Evolutionary conservation across 2,888 invertebrate species (phyloP).

Genomic region (Acronicta aceris): DNA sequence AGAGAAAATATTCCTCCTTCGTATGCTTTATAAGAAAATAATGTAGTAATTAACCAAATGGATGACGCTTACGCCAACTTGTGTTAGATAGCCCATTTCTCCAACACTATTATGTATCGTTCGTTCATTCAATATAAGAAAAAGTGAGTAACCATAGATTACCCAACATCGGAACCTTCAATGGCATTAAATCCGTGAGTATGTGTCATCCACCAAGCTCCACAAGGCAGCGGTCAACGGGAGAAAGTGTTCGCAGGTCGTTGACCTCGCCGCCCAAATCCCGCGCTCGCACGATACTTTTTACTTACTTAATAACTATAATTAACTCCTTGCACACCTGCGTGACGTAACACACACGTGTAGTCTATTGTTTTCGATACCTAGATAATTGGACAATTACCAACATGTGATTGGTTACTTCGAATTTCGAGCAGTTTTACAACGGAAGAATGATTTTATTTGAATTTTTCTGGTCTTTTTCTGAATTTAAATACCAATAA

Average conservation of each 20-base stretch:
- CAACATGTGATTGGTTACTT: constrained; percentile 1
- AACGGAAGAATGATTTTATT: not conserved
- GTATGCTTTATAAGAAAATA: too few species aligned
- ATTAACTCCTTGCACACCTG: constrained; percentile 30
- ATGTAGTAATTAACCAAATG: not conserved
- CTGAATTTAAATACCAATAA: too few species aligned
- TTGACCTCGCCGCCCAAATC: constrained; percentile 60
- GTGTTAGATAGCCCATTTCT: not conserved
- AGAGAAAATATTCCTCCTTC: too few species aligned
- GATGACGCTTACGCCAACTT: not conserved
- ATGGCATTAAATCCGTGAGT: constrained; percentile 31
- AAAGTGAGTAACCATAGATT: constrained; percentile 2
- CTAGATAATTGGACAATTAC: constrained; percentile 36
- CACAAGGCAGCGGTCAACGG: constrained; percentile 47
- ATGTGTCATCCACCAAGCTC: constrained; percentile 44
- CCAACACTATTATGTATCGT: not conserved
- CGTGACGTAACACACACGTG: constrained; percentile 52
- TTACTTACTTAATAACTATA: constrained; percentile 25
- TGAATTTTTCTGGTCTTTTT: too few species aligned
- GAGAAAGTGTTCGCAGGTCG: constrained; percentile 65
- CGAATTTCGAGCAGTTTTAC: constrained; percentile 2
- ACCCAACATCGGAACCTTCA: not conserved
- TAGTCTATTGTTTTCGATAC: constrained; percentile 5
- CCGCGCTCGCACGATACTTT: constrained; percentile 26
- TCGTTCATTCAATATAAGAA: not conserved